Evolutionary conservation across 2,797 vertebrate species (phyloP), one percentile per base, ranked within the genome.

Genomic region (Lycodopsis pacificus): DNA sequence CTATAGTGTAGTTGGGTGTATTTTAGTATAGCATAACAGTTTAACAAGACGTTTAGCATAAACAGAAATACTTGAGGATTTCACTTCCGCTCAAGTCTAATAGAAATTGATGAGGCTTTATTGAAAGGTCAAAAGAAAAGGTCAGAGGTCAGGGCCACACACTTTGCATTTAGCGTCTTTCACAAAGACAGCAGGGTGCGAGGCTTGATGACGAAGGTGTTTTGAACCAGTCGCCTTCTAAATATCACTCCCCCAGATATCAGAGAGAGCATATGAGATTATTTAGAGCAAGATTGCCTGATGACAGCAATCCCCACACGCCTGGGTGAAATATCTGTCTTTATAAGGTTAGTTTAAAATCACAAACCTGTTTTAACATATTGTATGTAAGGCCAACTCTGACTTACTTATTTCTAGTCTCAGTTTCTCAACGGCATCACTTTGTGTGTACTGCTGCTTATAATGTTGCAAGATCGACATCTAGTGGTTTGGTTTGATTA

Each of bases 401-500:
- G 63, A 32, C 36, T 64, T 49, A 38, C 22, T 42, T 22, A 22
- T 65, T 5, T 17, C 2, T 62, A 34, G 4, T n/a, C 15, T 36
- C 25, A 25, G 7, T 34, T 44, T 53, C 36, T 22, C 0, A 13
- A 54, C 30, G 57, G 10, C 36, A n/a, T 46, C 8, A 12, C 17
- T 7, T 2, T 53, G 14, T 42, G 9, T 27, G 22, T 27, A 36
- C 5, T 32, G 20, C 27, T 72, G 30, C 22, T 38, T 64, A 48
- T 78, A 49, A 65, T 83, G 69, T 15, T 79, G 53, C 86, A 88
- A 91, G 48, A 65, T 20, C 59, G 92, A 89, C 92, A 91, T 89
- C 92, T 93, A 91, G 90, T 90, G 94, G 90, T 87, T 48, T 51
- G 3, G 8, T 54, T 58, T 54, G 20, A 76, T 68, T 46, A 79